Base-by-base conservation (phyloP, 1,140 invertebrate genomes). In the Acromyrmex heyeri region DNA sequence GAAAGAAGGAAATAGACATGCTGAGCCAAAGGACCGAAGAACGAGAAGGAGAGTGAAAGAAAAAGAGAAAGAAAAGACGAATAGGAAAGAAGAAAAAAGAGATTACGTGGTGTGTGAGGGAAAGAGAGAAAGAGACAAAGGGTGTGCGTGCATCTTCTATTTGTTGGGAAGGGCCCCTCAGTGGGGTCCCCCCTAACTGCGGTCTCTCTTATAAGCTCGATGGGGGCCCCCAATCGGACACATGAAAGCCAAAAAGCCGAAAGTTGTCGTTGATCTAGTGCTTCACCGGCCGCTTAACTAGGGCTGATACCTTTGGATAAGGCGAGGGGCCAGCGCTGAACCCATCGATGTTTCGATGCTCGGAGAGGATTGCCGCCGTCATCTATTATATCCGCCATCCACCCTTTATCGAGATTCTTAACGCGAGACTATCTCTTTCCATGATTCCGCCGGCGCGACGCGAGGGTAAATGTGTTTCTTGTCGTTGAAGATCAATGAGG, bases 221-320 rank as follows among this genome's bases (percentile, higher is more conserved):
- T 87, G 91, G 92, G 82, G 88, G 88, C 90, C 87, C 77, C 89
- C 89, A 90, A 92, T 93, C 92, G 92, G 92, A 92, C 90, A 94
- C 93, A 94, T 95, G 92, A 95, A 95, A 95, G 94, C 92, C 92
- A 91, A 92, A 90, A 92, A 89, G 93, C 94, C 94, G 94, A 94
- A 94, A 94, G 87, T 92, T 93, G 94, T 94, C 93, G 93, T 95
- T 95, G 94, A 95, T 95, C 94, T 95, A 95, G 94, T 95, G 93
- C 93, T 87, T 87, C 85, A 88, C 78, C 92, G 73, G 89, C 87
- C 92, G 91, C 90, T 94, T 95, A 95, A 95, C 93, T 95, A 94
- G 93, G 91, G 90, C 87, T 91, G 93, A 93, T 94, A 92, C 91
- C 91, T 91, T 92, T 85, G 92, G 93, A 94, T 94, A 94, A 94